Conservation (phyloP, 2,113 vertebrate genomes). For the Theristicus caerulescens region DNA sequence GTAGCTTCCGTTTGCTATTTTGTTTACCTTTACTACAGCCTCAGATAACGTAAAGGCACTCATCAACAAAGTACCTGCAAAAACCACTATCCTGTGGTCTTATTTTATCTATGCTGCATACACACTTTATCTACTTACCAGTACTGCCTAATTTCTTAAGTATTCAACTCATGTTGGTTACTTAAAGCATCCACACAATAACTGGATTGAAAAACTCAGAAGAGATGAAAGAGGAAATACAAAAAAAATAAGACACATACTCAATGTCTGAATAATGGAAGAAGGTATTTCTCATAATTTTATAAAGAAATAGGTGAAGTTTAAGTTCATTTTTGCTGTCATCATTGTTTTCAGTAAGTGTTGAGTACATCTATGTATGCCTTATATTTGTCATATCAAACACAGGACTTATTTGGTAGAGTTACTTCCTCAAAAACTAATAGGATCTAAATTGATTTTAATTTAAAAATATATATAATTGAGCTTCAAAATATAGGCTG, state of each 20-base stretch:
- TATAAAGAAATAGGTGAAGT: background rate
- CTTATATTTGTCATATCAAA: background rate
- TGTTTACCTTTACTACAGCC: background rate
- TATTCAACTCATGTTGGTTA: background rate
- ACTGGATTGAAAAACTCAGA: background rate
- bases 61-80: background rate
- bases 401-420: background rate
- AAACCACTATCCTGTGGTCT: rapidly evolving
- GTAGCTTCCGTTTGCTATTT: background rate
- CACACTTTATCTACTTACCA: background rate
- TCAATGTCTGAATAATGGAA: rapidly evolving
- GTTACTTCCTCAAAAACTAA: background rate
- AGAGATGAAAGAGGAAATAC: background rate
- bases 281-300: background rate
- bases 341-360: background rate
- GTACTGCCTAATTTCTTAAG: background rate
- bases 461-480: background rate
- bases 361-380: rapidly evolving
- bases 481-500: background rate
- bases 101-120: background rate
- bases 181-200: background rate
- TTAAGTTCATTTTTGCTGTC: background rate
- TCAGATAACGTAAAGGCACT: background rate
- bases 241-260: background rate
- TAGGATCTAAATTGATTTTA: background rate